Evolutionary conservation across 2,113 vertebrate species (phyloP), one percentile per base, ranked within the genome.

Genomic region (human): DNA sequence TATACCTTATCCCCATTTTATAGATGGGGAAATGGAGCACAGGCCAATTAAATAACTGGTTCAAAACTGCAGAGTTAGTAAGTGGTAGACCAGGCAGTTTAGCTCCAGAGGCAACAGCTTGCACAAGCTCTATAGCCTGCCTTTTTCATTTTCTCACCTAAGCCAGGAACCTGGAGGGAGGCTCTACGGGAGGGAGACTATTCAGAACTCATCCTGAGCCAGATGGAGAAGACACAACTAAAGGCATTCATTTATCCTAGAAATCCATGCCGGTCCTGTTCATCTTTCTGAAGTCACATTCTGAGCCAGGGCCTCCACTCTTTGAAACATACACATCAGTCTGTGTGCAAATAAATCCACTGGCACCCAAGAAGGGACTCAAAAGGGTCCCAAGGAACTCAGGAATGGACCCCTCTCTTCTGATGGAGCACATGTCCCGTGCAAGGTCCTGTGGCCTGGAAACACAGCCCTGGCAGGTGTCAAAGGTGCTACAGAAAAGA

Each of bases 381-480:
- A 6, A 25, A 35, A 32, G 32, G 32, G 43, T 64, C n/a, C 72
- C 16, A 3, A 66, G 45, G 23, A 64, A 75, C 17, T 50, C 10
- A 20, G 23, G n/a, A 38, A 45, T 1, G 14, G 43, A 61, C 23
- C 12, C 7, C 23, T 81, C 25, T 89, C 32, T 83, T 68, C 57
- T 27, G 22, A 64, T 1, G n/a, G 40, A 59, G 70, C 38, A n/a
- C 8, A 30, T 5, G 76, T 8, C 22, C 2, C 2, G 30, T 50
- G 12, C 48, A 25, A 72, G 55, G 40, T 32, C 16, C 27, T 0
- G 1, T 2, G 40, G 4, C 6, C 5, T 1, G 1, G 13, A 57
- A 18, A 87, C 18, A 38, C 20, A 50, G 7, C 18, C 20, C 23
- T 18, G 35, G 66, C 57, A 18, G 18, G 40, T n/a, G 5, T 22